A percentile compares a stretch with the other conserved stretches of the same genome.
These are phyloP conservation scores for Chymomyza caudatula DNA, from an alignment of 2,888 invertebrate genomes.

Conservation along the genomic window DNA sequence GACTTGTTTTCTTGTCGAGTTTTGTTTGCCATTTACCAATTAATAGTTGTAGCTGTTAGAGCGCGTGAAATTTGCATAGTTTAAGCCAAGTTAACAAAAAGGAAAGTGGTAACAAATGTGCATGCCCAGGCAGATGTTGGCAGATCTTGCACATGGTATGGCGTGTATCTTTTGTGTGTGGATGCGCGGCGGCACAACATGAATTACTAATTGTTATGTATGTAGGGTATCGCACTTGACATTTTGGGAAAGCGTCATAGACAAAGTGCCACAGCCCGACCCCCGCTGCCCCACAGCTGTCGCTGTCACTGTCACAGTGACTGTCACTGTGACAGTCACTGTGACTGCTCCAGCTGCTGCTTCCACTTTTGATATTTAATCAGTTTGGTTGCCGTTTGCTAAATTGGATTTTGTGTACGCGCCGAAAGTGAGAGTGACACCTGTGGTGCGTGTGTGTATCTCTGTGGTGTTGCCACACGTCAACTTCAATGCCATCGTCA, in stretches of 20 bases:
- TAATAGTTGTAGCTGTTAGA: constrained; percentile 48
- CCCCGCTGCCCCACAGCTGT: neutral
- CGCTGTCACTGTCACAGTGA: neutral
- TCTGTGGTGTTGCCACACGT: neutral
- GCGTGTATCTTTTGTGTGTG: constrained; percentile 31
- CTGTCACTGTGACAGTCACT: neutral
- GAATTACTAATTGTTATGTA: constrained; percentile 66
- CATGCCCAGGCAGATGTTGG: constrained; percentile 2
- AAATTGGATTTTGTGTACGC: constrained; percentile 33
- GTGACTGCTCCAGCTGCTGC: neutral
- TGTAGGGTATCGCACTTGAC: constrained; percentile 41
- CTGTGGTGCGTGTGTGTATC: constrained; percentile 34
- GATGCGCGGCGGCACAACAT: constrained; percentile 21
- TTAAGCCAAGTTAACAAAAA: constrained; percentile 4
- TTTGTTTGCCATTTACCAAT: constrained; percentile 62
- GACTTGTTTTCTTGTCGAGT: constrained; percentile 14
- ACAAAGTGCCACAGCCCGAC: neutral
- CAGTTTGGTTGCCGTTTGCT: neutral
- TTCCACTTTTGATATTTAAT: neutral
- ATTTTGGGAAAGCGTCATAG: neutral
- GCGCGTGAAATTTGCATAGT: constrained; percentile 63
- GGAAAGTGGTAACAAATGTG: neutral
- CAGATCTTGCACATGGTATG: constrained; percentile 43
- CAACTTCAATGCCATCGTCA: neutral
- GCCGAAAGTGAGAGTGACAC: constrained; percentile 64